These are phyloP conservation scores for Anarsia innoxiella DNA, from an alignment of 2,888 invertebrate genomes.

Conservation along the genomic window DNA sequence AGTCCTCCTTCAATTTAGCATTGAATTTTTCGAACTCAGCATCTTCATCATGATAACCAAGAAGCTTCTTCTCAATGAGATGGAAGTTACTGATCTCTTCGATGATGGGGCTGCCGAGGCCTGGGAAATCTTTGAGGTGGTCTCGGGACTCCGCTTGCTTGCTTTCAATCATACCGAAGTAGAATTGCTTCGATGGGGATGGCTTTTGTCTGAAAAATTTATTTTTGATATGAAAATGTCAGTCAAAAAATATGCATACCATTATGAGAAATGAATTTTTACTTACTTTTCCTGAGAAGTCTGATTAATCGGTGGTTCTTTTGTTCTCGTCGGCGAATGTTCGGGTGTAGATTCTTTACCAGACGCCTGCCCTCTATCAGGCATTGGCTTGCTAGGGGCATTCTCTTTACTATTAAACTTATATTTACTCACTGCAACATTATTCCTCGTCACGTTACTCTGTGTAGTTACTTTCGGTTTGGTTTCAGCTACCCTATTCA, in stretches of 20 bases:
- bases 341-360: constrained; percentile 79
- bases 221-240: too few relatives aligned
- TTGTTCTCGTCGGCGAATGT: constrained; percentile 68
- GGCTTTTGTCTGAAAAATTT: constrained; percentile 44
- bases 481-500: constrained; percentile 46
- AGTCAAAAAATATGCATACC: background rate
- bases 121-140: constrained; percentile 61
- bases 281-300: constrained; percentile 45
- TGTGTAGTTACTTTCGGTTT: constrained; percentile 38
- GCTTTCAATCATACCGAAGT: constrained; percentile 85
- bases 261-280: background rate
- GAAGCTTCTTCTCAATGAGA: constrained; percentile 59
- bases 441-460: constrained; percentile 31
- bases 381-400: constrained; percentile 42
- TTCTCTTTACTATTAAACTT: constrained; percentile 48
- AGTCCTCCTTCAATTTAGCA: constrained; percentile 51
- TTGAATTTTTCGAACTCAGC: constrained; percentile 60
- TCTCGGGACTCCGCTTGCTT: constrained; percentile 47
- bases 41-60: constrained; percentile 60
- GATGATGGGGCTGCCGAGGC: constrained; percentile 61
- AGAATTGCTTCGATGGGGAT: constrained; percentile 76
- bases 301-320: constrained; percentile 28
- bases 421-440: constrained; percentile 34
- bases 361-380: constrained; percentile 75
- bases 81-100: constrained; percentile 64